Evolutionary conservation across 2,888 invertebrate genomes (phyloP), one percentile per base, ranked within the genome.

Genomic region (Agonopterix subpropinquella): DNA sequence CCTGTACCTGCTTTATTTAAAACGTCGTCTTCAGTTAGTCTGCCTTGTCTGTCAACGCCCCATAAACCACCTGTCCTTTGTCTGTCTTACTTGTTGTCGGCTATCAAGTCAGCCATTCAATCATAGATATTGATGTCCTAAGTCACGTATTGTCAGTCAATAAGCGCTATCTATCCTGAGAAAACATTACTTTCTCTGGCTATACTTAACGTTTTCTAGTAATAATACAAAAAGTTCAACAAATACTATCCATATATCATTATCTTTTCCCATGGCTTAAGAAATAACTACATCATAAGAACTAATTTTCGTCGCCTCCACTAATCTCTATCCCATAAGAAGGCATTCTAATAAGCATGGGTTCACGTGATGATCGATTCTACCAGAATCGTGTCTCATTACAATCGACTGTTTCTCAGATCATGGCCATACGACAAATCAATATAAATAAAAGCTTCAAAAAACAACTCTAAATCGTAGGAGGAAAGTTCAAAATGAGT

Each of bases 381-480:
- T 58, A 58, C 57, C 54, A 59, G 56, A 58, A 67, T 70, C 65
- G 65, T 64, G 64, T 70, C 65, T 75, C 69, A 70, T 76, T 74
- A 71, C 63, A 54, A 57, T 54, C 42, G 54, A 58, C 56, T 62
- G 58, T 66, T 62, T 64, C 61, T 60, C 54, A 53, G 51, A 53
- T 53, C 53, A 62, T 52, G 54, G 55, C 56, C 55, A 60, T 59
- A 61, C 53, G 61, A 66, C 63, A 62, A 53, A 53, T 55, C 51
- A 50, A 45, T 45, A 56, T 59, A 50, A 55, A 44, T 15, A 51
- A 49, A 59, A 47, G 28, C 28, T 15, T 57, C 44, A 11, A 35
- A 28, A 36, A 47, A 44, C 1, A 43, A 36, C 48, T 42, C 48
- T 54, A 48, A 44, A 0, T 10, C 0, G 11, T 7, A 7, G 8